Evolutionary conservation across 2,797 vertebrate genomes (phyloP).

Genomic region (Notolabrus celidotus): DNA sequence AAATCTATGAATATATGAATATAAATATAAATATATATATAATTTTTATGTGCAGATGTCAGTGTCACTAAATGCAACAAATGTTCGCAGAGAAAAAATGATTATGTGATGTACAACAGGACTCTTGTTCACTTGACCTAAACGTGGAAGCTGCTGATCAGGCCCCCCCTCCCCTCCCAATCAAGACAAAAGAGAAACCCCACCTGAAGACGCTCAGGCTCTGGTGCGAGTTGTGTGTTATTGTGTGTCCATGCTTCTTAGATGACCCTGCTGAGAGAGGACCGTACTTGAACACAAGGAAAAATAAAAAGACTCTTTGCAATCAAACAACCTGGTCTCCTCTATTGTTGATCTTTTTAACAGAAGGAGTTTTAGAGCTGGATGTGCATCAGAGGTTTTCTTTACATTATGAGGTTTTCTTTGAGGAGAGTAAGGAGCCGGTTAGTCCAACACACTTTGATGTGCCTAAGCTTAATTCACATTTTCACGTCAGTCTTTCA

Average conservation of each 20-base stretch:
- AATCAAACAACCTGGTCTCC: conserved; percentile 69
- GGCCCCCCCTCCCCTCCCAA: conserved; percentile 27
- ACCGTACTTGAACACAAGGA: conserved; percentile 82
- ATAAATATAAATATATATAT: conserved; percentile 88
- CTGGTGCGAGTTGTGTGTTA: conserved; percentile 85
- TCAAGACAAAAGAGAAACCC: conserved; percentile 77
- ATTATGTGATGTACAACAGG: conserved; percentile 78
- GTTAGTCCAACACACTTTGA: conserved; percentile 29
- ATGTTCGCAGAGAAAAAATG: conserved; percentile 79
- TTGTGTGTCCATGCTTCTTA: conserved; percentile 84
- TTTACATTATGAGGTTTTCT: background rate
- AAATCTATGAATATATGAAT: conserved; percentile 88
- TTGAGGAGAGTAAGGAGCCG: background rate
- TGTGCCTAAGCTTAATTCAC: conserved; percentile 30
- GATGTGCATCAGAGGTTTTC: background rate
- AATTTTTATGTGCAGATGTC: conserved; percentile 91
- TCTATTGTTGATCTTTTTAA: conserved; percentile 30
- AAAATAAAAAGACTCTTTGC: conserved; percentile 82
- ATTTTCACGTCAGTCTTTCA: too few relatives aligned
- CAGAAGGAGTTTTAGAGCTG: background rate
- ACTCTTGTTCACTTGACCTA: conserved; percentile 82
- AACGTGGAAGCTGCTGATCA: conserved; percentile 77
- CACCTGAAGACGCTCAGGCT: conserved; percentile 85
- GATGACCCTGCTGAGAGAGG: conserved; percentile 82
- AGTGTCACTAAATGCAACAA: conserved; percentile 87